Evolutionary conservation across 2,797 vertebrate species (phyloP), one percentile per base, ranked within the genome.

Genomic region (Cercopithecus diana): DNA sequence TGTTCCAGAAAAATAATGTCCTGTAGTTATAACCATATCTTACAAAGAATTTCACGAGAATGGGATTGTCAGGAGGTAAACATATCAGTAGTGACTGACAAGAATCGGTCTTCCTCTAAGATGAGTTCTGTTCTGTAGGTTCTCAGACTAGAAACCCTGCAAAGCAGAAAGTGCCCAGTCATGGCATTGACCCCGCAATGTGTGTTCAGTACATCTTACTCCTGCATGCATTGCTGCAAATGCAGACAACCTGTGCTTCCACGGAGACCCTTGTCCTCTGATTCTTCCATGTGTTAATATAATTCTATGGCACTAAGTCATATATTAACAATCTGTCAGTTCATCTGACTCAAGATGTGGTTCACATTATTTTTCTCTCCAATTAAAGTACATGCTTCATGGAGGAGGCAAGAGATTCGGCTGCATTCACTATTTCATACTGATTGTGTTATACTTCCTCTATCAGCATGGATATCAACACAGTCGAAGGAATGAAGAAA

Each of bases 71-170:
- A 3, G 20, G 30, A 48, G 20, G 14, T 0, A 9, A 13, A 4
- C 0, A 0, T 1, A 1, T 30, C 28, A 11, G 19, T 1, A 3
- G 26, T 24, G 11, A 20, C 11, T 3, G 30, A 33, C 8, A 3
- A 14, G 43, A 17, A 26, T 28, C 3, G 2, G 3, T 2, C 4
- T 5, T 26, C 6, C 0, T 19, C 2, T 13, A 13, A 55, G 52
- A 7, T 1, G 48, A n/a, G 13, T 22, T 1, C 20, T 4, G 41
- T 19, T 12, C 45, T 12, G 2, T 4, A 0, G 7, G 33, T 7
- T 33, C 52, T 50, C 91, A 48, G 33, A 13, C 19, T 8, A 26
- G 76, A 48, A 67, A 9, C 17, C 26, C 28, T 9, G 0, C 4
- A 2, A 0, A 17, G 24, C 17, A 4, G 20, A n/a, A 1, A 33